Base-by-base conservation (phyloP, 2,797 vertebrate species). In the Gymnopithys bicolor region DNA sequence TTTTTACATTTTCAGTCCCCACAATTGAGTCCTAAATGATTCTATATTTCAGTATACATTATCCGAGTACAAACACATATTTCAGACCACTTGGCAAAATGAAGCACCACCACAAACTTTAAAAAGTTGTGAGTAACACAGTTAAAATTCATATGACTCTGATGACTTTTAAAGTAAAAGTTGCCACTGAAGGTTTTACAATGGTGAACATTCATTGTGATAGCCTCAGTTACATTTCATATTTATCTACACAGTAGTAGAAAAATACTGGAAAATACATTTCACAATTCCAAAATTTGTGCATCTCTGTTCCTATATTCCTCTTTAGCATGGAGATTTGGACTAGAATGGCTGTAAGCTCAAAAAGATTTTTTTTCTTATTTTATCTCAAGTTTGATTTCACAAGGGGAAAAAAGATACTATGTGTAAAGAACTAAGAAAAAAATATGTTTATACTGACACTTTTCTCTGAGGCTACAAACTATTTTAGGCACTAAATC, bases 401-500 rank as follows among this genome's bases (percentile, higher is more conserved):
- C 64, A 85, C 39, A 84, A 53, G 41, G 9, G 63, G 23, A 85
- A 60, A 89, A 75, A 60, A 67, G 25, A 55, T 33, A 33, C 19
- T 10, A 3, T 64, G 39, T 58, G 16, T 74, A 80, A 92, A 79
- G 64, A 78, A 85, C 60, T 67, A 89, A 89, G 60, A 68, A 39
- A 89, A 94, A 85, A 63, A 87, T 89, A 89, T 93, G 95, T 92
- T 96, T 85, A 74, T 68, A 78, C 62, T 85, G 90, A 81, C 87
- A 83, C 51, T 85, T 87, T 95, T 64, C 86, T 92, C 88, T 87
- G 55, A 95, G 86, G 87, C 73, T 89, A 87, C 73, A 90, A 91
- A 87, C 68, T 92, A 92, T 94, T 93, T 95, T 89, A 86, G 73
- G 90, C 21, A 85, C 62, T 91, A 94, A 91, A 92, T 94, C 84